phyloP scores from a whole-genome alignment of 30 jellyfish, hydroid and myxozoan species.

The Turritopsis dohrnii region DNA sequence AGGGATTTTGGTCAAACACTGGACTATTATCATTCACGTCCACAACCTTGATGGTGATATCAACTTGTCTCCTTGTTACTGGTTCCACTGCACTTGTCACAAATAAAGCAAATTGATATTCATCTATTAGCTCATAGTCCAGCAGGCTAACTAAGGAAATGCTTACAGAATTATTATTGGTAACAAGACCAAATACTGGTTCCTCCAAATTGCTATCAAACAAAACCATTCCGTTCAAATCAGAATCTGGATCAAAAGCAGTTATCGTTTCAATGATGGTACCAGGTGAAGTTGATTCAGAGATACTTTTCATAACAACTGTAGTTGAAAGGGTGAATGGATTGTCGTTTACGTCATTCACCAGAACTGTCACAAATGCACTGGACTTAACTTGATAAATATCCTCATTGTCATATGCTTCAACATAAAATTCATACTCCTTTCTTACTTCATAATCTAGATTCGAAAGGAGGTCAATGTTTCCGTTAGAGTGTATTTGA shows the following conservation, averaged over 20 bases:
- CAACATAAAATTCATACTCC: conserved; percentile 3
- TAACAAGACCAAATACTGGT: not conserved
- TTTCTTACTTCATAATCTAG: conserved; percentile 1
- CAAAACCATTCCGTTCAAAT: not conserved
- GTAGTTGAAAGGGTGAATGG: not conserved
- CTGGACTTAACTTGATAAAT: not conserved
- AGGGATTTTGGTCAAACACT: not conserved
- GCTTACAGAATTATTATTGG: not conserved
- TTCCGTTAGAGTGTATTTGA: not conserved
- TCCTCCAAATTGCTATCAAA: not conserved
- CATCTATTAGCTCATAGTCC: not conserved
- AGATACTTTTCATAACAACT: not conserved
- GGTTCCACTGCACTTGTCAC: not conserved
- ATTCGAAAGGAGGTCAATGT: not conserved
- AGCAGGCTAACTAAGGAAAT: not conserved
- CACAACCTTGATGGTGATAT: conserved; percentile 3
- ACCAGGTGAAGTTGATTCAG: conserved; percentile 13
- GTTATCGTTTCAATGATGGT: not conserved
- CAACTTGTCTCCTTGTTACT: not conserved
- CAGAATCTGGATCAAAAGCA: conserved; percentile 14
- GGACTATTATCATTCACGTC: conserved; percentile 28
- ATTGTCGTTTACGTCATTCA: conserved; percentile 11
- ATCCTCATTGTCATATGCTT: not conserved
- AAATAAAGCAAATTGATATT: not conserved
- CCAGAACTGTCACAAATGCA: not conserved